Conservation (phyloP, 2,113 vertebrate genomes). For the Dasyornis broadbenti region DNA sequence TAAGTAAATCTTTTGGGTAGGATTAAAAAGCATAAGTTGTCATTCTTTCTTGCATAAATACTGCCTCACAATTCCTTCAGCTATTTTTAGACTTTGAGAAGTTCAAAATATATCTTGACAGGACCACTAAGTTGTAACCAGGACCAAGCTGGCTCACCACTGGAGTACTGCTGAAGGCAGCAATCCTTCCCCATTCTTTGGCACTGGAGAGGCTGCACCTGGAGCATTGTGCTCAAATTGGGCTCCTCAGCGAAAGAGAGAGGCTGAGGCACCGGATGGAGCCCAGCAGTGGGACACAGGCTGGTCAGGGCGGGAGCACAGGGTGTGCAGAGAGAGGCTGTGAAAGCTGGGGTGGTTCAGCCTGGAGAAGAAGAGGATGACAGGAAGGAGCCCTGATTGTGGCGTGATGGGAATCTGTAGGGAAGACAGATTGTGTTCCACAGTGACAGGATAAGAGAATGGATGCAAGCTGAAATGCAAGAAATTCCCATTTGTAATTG, state of each 20-base stretch:
- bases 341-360: not conserved
- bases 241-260: not conserved
- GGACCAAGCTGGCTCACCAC: not conserved
- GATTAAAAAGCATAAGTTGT: not conserved
- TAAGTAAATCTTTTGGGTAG: not conserved
- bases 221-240: not conserved
- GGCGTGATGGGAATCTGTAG: fast-evolving
- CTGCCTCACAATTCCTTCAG: not conserved
- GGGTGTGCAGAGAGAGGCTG: not conserved
- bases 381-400: fast-evolving
- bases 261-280: not conserved
- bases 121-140: not conserved
- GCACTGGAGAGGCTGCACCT: not conserved
- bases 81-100: not conserved
- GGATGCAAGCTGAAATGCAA: not conserved
- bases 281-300: fast-evolving
- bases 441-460: not conserved
- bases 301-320: not conserved
- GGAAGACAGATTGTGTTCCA: not conserved
- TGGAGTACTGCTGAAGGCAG: not conserved
- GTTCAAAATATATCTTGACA: not conserved
- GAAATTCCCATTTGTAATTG: not conserved
- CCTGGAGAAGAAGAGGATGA: not conserved
- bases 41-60: not conserved
- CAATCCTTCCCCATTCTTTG: not conserved